phyloP scores from a whole-genome alignment of 1,140 invertebrate genomes.

The Sycobia sp. region DNA sequence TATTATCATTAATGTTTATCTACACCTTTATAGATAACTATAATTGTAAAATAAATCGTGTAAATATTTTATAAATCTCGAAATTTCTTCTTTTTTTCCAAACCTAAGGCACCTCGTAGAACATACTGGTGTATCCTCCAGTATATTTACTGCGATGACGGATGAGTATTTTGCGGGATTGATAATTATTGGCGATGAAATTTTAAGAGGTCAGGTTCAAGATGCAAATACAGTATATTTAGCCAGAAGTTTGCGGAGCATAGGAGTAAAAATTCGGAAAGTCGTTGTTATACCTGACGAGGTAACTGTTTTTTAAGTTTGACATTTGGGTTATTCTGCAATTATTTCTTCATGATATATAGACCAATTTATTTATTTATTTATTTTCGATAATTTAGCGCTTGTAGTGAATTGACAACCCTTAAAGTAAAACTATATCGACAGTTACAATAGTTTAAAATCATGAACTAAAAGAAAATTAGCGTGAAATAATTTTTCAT shows the following conservation, averaged over 20 bases:
- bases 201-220: constrained; percentile 73
- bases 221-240: constrained; percentile 74
- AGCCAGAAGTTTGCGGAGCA: constrained; percentile 63
- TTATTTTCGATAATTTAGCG: too few species aligned
- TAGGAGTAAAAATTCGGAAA: constrained; percentile 68
- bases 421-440: too few species aligned
- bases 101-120: constrained; percentile 8
- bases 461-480: too few species aligned
- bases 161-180: constrained; percentile 55
- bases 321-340: not conserved
- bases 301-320: constrained; percentile 34
- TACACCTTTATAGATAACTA: too few species aligned
- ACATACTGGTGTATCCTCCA: too few species aligned
- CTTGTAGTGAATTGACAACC: too few species aligned
- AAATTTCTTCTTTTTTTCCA: constrained; percentile 2
- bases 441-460: too few species aligned
- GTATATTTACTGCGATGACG: constrained; percentile 40
- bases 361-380: too few species aligned
- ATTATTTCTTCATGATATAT: too few species aligned
- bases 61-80: constrained; percentile 18
- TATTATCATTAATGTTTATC: too few species aligned
- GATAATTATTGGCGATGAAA: constrained; percentile 77
- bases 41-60: constrained; percentile 33
- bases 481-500: too few species aligned
- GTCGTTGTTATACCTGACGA: constrained; percentile 70